Conservation (phyloP, 2,797 vertebrate genomes). For the Halcyon smyrnensis region DNA sequence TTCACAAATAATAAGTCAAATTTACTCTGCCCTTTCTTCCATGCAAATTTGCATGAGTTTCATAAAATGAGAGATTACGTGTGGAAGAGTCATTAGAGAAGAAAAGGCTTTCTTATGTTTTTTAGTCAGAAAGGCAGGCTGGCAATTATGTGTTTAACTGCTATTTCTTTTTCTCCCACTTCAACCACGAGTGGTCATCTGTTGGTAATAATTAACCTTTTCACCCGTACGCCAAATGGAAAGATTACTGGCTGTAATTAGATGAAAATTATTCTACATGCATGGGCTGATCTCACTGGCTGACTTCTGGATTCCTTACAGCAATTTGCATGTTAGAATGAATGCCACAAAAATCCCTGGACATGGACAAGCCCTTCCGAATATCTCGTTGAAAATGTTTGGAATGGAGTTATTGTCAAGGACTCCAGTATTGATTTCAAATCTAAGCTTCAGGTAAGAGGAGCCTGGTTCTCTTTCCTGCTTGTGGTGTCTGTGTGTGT, state of each 20-base stretch:
- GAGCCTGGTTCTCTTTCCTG: not conserved
- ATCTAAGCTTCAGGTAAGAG: not conserved
- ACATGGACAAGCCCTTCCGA: not conserved
- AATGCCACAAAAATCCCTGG: not conserved
- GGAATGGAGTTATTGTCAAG: not conserved
- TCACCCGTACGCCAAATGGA: not conserved
- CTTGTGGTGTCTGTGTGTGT: not conserved
- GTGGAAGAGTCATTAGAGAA: not conserved
- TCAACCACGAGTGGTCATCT: not conserved
- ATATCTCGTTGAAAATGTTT: not conserved
- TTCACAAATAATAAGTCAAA: not conserved
- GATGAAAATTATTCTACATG: not conserved
- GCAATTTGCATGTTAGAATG: not conserved
- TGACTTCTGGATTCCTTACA: not conserved
- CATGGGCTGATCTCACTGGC: not conserved
- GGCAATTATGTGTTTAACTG: not conserved
- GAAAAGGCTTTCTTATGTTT: not conserved
- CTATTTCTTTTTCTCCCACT: not conserved
- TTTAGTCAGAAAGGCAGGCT: not conserved
- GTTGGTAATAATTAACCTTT: not conserved
- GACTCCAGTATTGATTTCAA: not conserved
- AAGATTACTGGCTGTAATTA: not conserved
- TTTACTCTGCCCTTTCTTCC: not conserved
- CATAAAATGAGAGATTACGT: not conserved
- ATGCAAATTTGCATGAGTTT: not conserved